Conservation (phyloP, 1,140 invertebrate genomes). For the Drosophila paulistorum region DNA sequence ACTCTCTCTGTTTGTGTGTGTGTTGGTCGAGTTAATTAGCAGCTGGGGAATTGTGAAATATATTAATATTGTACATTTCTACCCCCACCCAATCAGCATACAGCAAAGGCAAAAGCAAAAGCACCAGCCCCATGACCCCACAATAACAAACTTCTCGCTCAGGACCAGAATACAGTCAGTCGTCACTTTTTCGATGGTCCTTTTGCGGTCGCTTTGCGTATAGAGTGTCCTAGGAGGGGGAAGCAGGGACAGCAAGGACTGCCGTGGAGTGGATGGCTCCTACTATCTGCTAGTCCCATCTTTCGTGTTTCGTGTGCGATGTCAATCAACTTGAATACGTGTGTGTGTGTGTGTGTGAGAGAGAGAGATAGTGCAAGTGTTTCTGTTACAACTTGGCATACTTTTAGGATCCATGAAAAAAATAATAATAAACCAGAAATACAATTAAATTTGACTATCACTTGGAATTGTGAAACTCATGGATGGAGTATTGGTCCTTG, state of each 20-base stretch:
- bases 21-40: constrained; percentile 72
- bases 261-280: background rate
- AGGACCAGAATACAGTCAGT: constrained; percentile 21
- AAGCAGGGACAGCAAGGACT: background rate
- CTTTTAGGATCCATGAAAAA: background rate
- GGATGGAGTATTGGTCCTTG: background rate
- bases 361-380: background rate
- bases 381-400: constrained; percentile 3
- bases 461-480: background rate
- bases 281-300: constrained; percentile 23
- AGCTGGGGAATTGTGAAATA: constrained; percentile 80
- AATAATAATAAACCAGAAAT: background rate
- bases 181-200: constrained; percentile 42
- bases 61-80: constrained; percentile 81
- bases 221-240: background rate
- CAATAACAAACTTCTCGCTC: constrained; percentile 1
- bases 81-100: constrained; percentile 25
- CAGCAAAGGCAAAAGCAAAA: background rate
- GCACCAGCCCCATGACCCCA: background rate
- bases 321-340: constrained; percentile 8
- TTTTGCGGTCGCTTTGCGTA: constrained; percentile 48
- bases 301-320: constrained; percentile 17
- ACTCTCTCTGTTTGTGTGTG: background rate
- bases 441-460: constrained; percentile 1
- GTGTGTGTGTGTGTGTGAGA: background rate